Evolutionary conservation across 1,140 invertebrate genomes (phyloP).

Genomic region (Ditylenchus dipsaci): DNA sequence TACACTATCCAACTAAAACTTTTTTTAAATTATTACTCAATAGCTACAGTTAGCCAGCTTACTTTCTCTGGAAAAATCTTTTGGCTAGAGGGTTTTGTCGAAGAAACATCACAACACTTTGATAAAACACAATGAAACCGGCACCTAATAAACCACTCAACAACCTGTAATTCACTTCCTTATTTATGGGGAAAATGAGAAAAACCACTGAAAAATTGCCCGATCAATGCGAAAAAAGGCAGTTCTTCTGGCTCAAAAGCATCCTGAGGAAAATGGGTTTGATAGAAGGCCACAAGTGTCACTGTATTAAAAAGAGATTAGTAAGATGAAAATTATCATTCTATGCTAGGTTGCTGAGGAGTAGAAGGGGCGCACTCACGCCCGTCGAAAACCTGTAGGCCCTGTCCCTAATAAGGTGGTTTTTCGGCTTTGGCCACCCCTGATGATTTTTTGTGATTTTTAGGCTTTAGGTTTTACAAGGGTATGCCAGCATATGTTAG

Average conservation of each 20-base stretch:
- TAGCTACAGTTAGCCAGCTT: slow-evolving; percentile 6
- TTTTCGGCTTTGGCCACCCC: no score
- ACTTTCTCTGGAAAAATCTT: slow-evolving; percentile 53
- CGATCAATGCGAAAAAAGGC: slow-evolving; percentile 85
- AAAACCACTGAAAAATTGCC: slow-evolving; percentile 65
- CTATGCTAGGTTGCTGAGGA: no score
- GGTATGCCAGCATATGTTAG: no score
- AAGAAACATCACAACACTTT: slow-evolving; percentile 49
- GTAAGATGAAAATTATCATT: no score
- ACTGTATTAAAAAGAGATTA: slow-evolving; percentile 65
- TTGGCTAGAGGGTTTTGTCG: slow-evolving; percentile 52
- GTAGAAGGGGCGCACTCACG: no score
- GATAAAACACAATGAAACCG: slow-evolving; percentile 49
- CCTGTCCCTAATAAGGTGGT: no score
- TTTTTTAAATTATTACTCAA: not conserved
- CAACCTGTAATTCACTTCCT: slow-evolving; percentile 20
- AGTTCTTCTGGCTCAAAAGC: slow-evolving; percentile 96
- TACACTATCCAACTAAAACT: slow-evolving; percentile 54
- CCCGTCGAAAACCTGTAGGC: no score
- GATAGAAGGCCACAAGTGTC: slow-evolving; percentile 89
- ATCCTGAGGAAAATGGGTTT: slow-evolving; percentile 87
- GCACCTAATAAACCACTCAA: slow-evolving; percentile 53
- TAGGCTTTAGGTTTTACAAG: no score
- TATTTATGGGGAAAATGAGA: no score
- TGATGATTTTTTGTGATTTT: no score